Evolutionary conservation across 2,888 invertebrate genomes (phyloP).

Genomic region (Dyspetes luteomarginatus): DNA sequence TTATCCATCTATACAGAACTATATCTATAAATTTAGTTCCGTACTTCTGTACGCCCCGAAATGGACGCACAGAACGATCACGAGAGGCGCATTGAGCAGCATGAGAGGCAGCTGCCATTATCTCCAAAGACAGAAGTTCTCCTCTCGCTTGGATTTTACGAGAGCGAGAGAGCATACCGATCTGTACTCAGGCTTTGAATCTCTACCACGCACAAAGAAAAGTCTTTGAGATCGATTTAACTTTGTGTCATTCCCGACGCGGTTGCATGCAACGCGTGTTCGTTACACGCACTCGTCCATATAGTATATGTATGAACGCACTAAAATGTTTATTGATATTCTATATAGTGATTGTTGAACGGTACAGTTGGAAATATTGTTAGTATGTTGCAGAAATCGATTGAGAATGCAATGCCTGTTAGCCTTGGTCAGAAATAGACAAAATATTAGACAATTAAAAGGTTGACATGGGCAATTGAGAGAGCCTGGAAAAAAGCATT

Average conservation of each 20-base stretch:
- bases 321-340: slow-evolving; percentile 42
- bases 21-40: slow-evolving; percentile 5
- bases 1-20: slow-evolving; percentile 27
- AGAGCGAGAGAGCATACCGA: slow-evolving; percentile 1
- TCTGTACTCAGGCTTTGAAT: too few relatives aligned
- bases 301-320: slow-evolving; percentile 22
- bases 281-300: slow-evolving; percentile 39
- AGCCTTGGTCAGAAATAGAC: too few relatives aligned
- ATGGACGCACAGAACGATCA: slow-evolving; percentile 53
- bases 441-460: too few relatives aligned
- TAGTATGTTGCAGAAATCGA: too few relatives aligned
- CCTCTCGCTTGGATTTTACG: slow-evolving; percentile 19
- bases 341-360: not conserved
- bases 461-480: too few relatives aligned
- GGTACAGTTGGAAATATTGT: not conserved
- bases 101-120: slow-evolving; percentile 60
- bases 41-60: slow-evolving; percentile 45
- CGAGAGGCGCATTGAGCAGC: slow-evolving; percentile 25
- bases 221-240: slow-evolving; percentile 12
- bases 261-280: slow-evolving; percentile 4
- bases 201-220: not conserved
- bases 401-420: too few relatives aligned
- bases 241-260: not conserved
- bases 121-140: slow-evolving; percentile 66
- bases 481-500: too few relatives aligned